Evolutionary conservation across 2,797 vertebrate genomes (phyloP), one percentile per base, ranked within the genome.

Genomic region (Pseudomugil gertrudae): DNA sequence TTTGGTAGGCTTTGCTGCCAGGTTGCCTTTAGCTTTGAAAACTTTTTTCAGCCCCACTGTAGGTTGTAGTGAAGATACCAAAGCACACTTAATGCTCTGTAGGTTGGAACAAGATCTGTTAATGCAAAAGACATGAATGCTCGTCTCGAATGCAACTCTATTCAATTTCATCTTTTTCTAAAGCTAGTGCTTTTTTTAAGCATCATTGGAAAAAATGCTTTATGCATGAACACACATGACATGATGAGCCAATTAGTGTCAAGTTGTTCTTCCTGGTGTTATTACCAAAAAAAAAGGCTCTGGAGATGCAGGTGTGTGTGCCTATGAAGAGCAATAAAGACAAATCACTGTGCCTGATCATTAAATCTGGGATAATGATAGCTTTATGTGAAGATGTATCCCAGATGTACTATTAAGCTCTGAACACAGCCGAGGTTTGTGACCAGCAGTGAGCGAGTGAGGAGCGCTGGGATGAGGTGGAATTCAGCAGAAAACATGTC

Each of bases 171-270:
- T 72, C 63, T 32, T 58, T 71, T 78, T 73, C 52, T 63, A 83
- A 81, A 79, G 62, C 70, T 55, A 47, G 7, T 43, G 47, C 65
- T 74, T 76, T 79, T 78, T 70, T 73, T 57, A 65, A 69, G 67
- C 75, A 70, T 78, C 57, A 57, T 27, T 38, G 71, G 56, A n/a
- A 63, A 55, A 59, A 69, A 57, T 21, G 55, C n/a, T 76, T 72
- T 77, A 76, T 83, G 81, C 80, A 74, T 77, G 87, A 88, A 79
- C 70, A 76, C 82, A 72, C 84, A 84, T 68, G 71, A 87, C 80
- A 76, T 79, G 79, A 89, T 82, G 85, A 87, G 86, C 81, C 80
- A 91, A 91, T 92, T 89, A 89, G 78, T 79, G 66, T 84, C 73
- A 79, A 84, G 87, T 88, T 72, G 79, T 87, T 86, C 84, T 88